These are phyloP conservation scores for Linnaemya tessellans DNA, from an alignment of 2,888 invertebrate species.

Conservation along the genomic window DNA sequence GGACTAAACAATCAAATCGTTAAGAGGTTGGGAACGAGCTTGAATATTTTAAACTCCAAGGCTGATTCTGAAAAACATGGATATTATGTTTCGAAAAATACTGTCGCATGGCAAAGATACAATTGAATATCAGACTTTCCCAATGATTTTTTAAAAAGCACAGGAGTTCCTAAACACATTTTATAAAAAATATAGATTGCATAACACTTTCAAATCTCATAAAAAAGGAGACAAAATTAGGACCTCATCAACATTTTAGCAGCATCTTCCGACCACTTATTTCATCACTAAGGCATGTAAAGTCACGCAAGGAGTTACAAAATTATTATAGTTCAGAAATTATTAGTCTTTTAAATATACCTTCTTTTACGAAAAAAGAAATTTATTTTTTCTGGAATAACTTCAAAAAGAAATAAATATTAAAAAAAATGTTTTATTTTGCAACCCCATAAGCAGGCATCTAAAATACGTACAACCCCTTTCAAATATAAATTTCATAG, in stretches of 20 bases:
- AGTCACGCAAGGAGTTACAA: too few relatives aligned
- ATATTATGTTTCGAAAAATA: not conserved
- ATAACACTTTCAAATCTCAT: slow-evolving; percentile 17
- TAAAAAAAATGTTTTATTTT: too few relatives aligned
- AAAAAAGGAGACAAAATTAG: too few relatives aligned
- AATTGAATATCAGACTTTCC: slow-evolving; percentile 14
- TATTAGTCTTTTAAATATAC: too few relatives aligned
- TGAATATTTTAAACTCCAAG: not conserved
- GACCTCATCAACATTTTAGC: slow-evolving; percentile 21
- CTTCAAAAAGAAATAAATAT: too few relatives aligned
- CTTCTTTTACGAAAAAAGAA: too few relatives aligned
- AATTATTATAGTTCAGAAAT: slow-evolving; percentile 10
- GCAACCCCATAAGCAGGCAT: too few relatives aligned
- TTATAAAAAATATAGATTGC: slow-evolving; percentile 42
- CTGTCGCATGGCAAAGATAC: slow-evolving; percentile 14
- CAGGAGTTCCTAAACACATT: slow-evolving; percentile 38
- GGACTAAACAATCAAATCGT: slow-evolving; percentile 2
- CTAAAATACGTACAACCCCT: too few relatives aligned
- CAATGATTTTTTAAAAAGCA: slow-evolving; percentile 17
- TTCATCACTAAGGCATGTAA: slow-evolving; percentile 19
- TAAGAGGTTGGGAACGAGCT: not conserved
- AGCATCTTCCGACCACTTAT: slow-evolving; percentile 22
- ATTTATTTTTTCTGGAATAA: too few relatives aligned
- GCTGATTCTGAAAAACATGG: not conserved
- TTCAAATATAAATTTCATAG: too few relatives aligned